Evolutionary conservation across 2,797 vertebrate genomes (phyloP).

Genomic region (Pygocentrus nattereri): DNA sequence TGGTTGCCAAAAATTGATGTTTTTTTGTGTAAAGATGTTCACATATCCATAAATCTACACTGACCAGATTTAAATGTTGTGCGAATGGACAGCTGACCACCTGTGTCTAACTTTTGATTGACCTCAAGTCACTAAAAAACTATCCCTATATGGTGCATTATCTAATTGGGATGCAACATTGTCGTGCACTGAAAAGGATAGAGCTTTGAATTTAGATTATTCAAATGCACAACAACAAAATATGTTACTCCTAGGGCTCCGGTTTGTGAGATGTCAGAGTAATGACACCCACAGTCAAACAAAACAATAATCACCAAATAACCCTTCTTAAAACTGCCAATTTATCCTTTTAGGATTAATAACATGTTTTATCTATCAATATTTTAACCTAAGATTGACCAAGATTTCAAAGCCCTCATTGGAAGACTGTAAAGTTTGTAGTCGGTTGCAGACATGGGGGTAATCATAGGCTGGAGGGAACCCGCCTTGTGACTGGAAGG

Average conservation of each 20-base stretch:
- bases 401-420: too few relatives aligned
- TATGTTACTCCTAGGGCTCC: too few relatives aligned
- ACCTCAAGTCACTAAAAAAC: too few relatives aligned
- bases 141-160: too few relatives aligned
- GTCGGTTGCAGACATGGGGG: too few relatives aligned
- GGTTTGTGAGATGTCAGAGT: background rate
- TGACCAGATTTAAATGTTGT: slow-evolving; percentile 10
- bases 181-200: background rate
- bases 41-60: slow-evolving; percentile 10
- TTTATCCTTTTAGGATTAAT: background rate
- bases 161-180: slow-evolving; percentile 22
- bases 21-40: slow-evolving; percentile 1
- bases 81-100: background rate
- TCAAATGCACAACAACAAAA: too few relatives aligned
- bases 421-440: too few relatives aligned
- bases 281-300: background rate
- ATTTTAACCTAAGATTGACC: too few relatives aligned
- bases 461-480: too few relatives aligned
- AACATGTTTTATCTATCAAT: background rate
- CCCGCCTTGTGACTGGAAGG: too few relatives aligned
- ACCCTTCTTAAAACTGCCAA: background rate
- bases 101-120: background rate
- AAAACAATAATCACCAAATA: background rate
- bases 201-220: background rate
- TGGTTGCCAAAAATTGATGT: slow-evolving; percentile 2